These are phyloP conservation scores for Thamnophis elegans DNA, from an alignment of 2,797 vertebrate genomes.

Conservation along the genomic window DNA sequence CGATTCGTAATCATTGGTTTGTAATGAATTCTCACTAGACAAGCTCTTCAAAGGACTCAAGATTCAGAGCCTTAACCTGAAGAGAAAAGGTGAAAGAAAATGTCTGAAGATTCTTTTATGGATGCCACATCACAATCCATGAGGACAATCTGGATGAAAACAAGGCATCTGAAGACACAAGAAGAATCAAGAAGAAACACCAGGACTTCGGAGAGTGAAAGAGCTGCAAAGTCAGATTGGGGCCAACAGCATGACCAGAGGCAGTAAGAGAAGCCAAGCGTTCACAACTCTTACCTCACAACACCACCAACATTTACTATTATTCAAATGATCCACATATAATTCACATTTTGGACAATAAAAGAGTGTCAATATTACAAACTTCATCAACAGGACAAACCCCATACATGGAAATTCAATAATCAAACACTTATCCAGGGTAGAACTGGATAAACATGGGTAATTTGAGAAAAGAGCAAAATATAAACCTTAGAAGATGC, in stretches of 20 bases:
- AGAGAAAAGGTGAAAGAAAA: background rate
- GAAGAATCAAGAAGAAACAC: constrained; percentile 25
- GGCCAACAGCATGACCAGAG: constrained; percentile 9
- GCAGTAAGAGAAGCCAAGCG: constrained; percentile 32
- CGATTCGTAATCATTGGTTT: background rate
- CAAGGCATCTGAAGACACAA: constrained; percentile 18
- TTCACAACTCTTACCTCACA: constrained; percentile 42
- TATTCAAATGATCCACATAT: constrained; percentile 42
- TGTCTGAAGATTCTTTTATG: background rate
- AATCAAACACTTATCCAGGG: background rate
- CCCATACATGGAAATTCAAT: constrained; percentile 22
- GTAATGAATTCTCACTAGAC: background rate
- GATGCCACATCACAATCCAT: background rate
- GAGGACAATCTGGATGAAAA: background rate
- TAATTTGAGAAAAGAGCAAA: constrained; percentile 16
- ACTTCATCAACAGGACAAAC: constrained; percentile 33
- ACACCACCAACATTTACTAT: constrained; percentile 43
- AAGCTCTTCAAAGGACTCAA: background rate
- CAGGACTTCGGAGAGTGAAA: constrained; percentile 14
- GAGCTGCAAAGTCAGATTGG: constrained; percentile 35
- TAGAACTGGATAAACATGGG: background rate
- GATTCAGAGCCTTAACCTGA: background rate
- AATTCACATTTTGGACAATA: constrained; percentile 44
- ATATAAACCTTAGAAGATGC: background rate
- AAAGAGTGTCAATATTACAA: constrained; percentile 6